These are phyloP conservation scores for Drosophila recens DNA, from an alignment of 2,888 invertebrate genomes.

Conservation along the genomic window DNA sequence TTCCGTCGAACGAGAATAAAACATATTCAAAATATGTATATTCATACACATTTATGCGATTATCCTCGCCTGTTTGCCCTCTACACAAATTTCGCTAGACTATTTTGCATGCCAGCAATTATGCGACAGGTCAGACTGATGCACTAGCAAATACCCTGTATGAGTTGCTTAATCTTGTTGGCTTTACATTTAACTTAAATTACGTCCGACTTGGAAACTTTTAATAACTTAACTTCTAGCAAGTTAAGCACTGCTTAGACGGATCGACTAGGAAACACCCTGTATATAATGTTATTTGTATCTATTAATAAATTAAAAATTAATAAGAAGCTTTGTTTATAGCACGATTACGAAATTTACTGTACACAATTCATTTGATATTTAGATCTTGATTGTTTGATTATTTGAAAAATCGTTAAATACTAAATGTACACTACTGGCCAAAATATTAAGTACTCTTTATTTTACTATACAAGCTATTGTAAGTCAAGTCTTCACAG, in stretches of 20 bases:
- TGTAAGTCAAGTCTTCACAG: no score
- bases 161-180: no score
- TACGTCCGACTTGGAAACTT: neutral
- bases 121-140: neutral
- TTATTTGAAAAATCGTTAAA: no score
- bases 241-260: neutral
- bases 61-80: conserved; percentile 50
- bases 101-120: conserved; percentile 30
- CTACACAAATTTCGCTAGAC: neutral
- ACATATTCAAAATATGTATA: conserved; percentile 30
- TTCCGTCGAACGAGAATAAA: conserved; percentile 22
- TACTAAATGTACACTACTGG: no score
- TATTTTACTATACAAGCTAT: no score
- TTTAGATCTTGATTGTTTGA: no score
- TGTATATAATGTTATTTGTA: no score
- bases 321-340: no score
- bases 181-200: neutral
- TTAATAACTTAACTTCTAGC: neutral
- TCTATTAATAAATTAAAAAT: no score
- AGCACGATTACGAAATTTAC: no score
- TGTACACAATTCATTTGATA: no score
- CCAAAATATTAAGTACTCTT: no score
- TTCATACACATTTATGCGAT: conserved; percentile 40
- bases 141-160: conserved; percentile 13
- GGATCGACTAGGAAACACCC: neutral